phyloP scores from a whole-genome alignment of 2,113 vertebrate genomes.

The Brachypteracias leptosomus region DNA sequence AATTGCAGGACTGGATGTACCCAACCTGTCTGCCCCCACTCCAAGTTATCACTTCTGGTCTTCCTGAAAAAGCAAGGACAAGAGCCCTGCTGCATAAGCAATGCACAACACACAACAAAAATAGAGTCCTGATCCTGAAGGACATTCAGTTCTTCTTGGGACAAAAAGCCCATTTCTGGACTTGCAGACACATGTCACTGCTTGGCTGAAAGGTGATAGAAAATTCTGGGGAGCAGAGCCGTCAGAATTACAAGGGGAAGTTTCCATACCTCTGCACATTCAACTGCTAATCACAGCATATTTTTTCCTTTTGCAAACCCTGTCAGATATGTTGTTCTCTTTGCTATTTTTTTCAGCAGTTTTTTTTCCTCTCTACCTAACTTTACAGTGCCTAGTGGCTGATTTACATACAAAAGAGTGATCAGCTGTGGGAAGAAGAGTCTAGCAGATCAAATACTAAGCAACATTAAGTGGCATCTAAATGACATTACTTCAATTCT shows the following conservation, averaged over 20 bases:
- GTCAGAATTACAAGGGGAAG: neutral
- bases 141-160: neutral
- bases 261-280: neutral
- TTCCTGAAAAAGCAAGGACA: neutral
- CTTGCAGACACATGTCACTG: neutral
- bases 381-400: neutral
- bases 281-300: neutral
- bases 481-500: constrained; percentile 58
- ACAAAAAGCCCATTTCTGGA: neutral
- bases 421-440: constrained; percentile 46
- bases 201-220: neutral
- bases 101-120: neutral
- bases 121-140: neutral
- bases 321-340: neutral
- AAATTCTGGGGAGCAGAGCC: neutral
- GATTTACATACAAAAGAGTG: constrained; percentile 52
- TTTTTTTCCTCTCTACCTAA: neutral
- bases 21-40: neutral
- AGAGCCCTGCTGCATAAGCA: neutral
- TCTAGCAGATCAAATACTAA: constrained; percentile 39
- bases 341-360: neutral
- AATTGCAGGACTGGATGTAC: neutral
- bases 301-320: neutral
- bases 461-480: constrained; percentile 45
- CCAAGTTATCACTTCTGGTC: neutral